Base-by-base conservation (phyloP, 2,113 vertebrate species). In the Triplophysa dalaica region DNA sequence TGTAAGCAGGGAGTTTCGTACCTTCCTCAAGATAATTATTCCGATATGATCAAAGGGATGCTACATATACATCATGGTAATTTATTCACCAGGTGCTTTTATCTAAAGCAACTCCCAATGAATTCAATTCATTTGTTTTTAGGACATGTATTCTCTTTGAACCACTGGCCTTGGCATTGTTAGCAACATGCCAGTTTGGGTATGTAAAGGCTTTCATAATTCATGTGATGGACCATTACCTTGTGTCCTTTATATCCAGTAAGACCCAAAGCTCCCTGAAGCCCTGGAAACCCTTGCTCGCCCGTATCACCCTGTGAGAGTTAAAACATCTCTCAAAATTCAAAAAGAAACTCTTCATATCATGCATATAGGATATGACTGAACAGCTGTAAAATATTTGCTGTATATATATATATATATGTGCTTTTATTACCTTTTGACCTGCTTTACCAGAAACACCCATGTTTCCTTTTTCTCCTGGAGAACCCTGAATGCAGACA, bases 231-330 rank as follows among this genome's bases (percentile, higher is more conserved):
- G 33, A 38, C 33, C 33, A 17, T 83, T 77, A 92, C 93, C 90
- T 89, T 90, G 60, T 92, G 90, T 81, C 92, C 93, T 91, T 93
- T 93, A 85, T 89, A 89, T 29, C 93, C 93, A 0, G 88, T 88
- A 67, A 87, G 61, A 1, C 91, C 93, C 73, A 80, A 78, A n/a
- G 64, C 43, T 2, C 91, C 91, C 1, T 87, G 89, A 63, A 79
- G 65, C 8, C 92, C 93, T 24, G 86, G 86, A 33, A 86, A 33
- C 3, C 91, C 93, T 1, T 86, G 69, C 11, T 91, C 90, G 1
- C 92, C 93, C 1, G 21, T 21, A 4, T 70, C 70, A 2, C 92
- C 92, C 93, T 85, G 66, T 11, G 22, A 61, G 16, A 16, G 11
- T 43, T 14, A 61, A n/a, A 22, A 61, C 3, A 69, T 26, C n/a